Evolutionary conservation across 2,113 vertebrate species (phyloP), one percentile per base, ranked within the genome.

Genomic region (Agelaius tricolor): DNA sequence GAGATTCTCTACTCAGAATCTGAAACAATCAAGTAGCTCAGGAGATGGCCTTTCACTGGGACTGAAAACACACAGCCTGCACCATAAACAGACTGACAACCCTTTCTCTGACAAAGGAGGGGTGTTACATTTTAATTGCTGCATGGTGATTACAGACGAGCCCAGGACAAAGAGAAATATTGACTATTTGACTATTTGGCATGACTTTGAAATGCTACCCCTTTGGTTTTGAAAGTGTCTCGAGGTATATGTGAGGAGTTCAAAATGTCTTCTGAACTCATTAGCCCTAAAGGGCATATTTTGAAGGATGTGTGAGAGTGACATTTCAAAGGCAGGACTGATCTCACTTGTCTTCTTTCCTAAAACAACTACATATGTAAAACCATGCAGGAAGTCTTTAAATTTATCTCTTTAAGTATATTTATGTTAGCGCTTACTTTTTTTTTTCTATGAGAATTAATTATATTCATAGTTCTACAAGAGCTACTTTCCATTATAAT

Each of bases 121-220:
- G 10, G n/a, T 41, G n/a, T 71, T 85, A 43, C 17, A 82, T 96
- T 95, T 91, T 92, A 95, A 89, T 93, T 52, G 55, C 26, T 84
- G 24, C 57, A 14, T 58, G 30, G 16, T 90, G 61, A n/a, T 61
- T 43, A 15, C 19, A 94, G 20, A 16, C 65, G 39, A 82, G 44
- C 75, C 89, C 73, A 28, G 35, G 39, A 97, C 43, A 85, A 68
- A 89, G 44, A 58, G 8, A n/a, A 90, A 57, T 92, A 58, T 68
- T 85, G 52, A 80, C 17, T 84, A 10, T 49, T 74, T 62, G 46
- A 43, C 31, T 79, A 28, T 54, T 59, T 89, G 65, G 6, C 21
- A 74, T 71, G 24, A 52, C 49, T 96, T 31, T 82, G 63, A 94
- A 95, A 78, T 41, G n/a, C 3, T 61, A 7, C 9, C 7, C 13